phyloP scores from a whole-genome alignment of 2,888 invertebrate species.

The Odontocolon sp. region DNA sequence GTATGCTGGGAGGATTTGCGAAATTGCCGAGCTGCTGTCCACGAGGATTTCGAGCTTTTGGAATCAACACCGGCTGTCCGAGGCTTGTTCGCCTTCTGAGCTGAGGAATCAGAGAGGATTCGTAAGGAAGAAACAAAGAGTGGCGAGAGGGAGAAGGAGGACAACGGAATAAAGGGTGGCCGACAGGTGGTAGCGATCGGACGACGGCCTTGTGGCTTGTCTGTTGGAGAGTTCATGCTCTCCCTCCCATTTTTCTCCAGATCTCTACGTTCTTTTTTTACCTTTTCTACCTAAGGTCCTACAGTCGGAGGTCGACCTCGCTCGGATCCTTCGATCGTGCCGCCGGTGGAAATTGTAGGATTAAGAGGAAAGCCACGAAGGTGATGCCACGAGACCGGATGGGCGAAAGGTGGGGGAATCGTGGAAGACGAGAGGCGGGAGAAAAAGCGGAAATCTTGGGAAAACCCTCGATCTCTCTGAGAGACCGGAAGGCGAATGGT shows the following conservation, averaged over 20 bases:
- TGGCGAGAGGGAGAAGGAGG: conserved; percentile 20
- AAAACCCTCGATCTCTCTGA: conserved; percentile 31
- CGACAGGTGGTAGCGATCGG: conserved; percentile 45
- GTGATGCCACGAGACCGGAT: conserved; percentile 6
- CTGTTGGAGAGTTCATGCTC: not conserved
- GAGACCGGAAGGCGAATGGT: no score
- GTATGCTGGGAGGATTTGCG: conserved; percentile 30
- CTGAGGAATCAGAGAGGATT: not conserved
- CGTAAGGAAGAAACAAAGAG: not conserved
- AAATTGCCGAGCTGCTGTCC: conserved; percentile 39
- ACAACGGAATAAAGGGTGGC: conserved; percentile 1
- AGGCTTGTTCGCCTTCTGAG: conserved; percentile 9
- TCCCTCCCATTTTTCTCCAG: not conserved
- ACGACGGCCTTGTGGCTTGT: not conserved
- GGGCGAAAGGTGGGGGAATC: not conserved
- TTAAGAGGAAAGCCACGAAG: conserved; percentile 55
- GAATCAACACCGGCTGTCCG: conserved; percentile 14
- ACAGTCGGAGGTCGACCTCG: conserved; percentile 35
- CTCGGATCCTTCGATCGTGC: conserved; percentile 43
- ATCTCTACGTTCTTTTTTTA: not conserved
- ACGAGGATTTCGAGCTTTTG: conserved; percentile 37
- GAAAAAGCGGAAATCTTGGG: conserved; percentile 31
- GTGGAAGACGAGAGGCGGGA: conserved; percentile 15
- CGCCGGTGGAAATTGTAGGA: conserved; percentile 56
- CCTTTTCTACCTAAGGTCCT: not conserved